Conservation (phyloP, 2,113 vertebrate species). For the Centropus unirufus region DNA sequence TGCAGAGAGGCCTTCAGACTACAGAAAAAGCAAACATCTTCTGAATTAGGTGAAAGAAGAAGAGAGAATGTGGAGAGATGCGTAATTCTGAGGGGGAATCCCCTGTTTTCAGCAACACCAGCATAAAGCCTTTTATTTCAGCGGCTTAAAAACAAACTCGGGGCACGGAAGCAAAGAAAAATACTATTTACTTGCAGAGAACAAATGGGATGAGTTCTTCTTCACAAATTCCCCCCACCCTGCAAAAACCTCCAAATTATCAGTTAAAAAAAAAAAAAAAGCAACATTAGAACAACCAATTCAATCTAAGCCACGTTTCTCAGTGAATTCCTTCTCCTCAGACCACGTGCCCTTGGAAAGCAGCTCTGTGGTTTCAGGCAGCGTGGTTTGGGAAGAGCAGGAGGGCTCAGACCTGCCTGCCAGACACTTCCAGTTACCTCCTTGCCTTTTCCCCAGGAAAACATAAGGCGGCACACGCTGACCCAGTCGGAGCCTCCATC, state of each 20-base stretch:
- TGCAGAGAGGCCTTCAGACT: neutral
- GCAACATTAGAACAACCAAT: neutral
- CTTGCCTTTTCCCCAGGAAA: neutral
- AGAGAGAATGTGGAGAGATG: neutral
- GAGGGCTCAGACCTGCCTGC: neutral
- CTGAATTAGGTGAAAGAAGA: neutral
- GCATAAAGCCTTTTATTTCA: neutral
- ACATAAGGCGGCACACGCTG: neutral
- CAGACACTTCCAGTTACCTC: neutral
- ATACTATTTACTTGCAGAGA: neutral
- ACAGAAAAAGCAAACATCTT: neutral
- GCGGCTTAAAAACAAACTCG: neutral
- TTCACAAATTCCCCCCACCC: neutral
- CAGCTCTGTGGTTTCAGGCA: neutral
- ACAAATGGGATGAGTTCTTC: neutral
- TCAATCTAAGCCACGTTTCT: neutral
- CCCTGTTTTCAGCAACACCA: neutral
- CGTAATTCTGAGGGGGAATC: neutral
- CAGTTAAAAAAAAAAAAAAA: neutral
- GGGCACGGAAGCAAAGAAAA: neutral
- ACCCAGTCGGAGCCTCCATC: neutral
- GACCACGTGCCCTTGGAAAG: rapidly evolving
- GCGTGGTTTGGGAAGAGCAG: rapidly evolving
- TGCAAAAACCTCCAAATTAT: neutral
- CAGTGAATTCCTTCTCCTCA: neutral